Evolutionary conservation across 2,888 invertebrate species (phyloP).

Genomic region (Balanococcus diminutus): DNA sequence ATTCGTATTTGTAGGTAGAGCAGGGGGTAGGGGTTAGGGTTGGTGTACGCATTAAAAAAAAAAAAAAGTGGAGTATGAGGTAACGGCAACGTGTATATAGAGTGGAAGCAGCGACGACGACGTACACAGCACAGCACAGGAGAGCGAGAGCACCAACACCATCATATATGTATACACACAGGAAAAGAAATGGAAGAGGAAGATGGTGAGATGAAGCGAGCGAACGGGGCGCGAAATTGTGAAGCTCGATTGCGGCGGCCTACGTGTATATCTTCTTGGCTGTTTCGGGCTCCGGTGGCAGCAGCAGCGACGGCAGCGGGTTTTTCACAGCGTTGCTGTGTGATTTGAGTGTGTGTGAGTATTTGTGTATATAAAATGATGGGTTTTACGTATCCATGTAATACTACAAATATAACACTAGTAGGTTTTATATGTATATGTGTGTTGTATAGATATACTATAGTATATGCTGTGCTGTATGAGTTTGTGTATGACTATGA

Average conservation of each 20-base stretch:
- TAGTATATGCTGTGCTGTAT: no score
- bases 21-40: not conserved
- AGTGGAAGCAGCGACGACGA: not conserved
- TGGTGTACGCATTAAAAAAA: not conserved
- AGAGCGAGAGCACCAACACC: no score
- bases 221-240: conserved; percentile 17
- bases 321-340: not conserved
- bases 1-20: not conserved
- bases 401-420: no score
- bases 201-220: not conserved
- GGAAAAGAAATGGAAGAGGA: not conserved
- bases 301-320: no score
- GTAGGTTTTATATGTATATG: conserved; percentile 35
- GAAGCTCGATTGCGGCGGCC: conserved; percentile 44
- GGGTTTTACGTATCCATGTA: conserved; percentile 3
- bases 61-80: not conserved
- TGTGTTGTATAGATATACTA: no score
- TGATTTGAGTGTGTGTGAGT: conserved; percentile 3
- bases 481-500: conserved; percentile 54
- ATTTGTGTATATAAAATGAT: conserved; percentile 5
- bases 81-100: not conserved
- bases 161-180: no score
- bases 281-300: not conserved
- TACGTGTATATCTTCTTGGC: conserved; percentile 47
- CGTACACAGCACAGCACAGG: not conserved